Percentiles rank a stretch among this genome's conserved stretches.
Conservation (phyloP, 1,140 invertebrate species). For the Magallana angulata region DNA sequence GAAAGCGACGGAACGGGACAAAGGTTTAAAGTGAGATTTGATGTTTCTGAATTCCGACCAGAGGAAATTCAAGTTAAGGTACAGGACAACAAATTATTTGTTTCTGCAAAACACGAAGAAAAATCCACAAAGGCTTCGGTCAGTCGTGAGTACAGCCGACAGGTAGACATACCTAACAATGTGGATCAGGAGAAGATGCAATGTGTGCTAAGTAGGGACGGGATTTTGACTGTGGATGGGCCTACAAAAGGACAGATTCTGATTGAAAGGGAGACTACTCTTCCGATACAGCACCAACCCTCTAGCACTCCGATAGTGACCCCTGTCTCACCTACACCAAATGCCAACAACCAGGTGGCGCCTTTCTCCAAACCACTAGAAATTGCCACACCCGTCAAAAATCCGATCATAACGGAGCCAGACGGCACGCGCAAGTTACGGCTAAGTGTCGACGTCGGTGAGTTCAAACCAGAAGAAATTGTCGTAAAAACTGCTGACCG, state of each 20-base stretch:
- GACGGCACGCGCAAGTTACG: conserved; percentile 75
- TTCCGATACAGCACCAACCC: conserved; percentile 65
- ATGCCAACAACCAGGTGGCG: conserved; percentile 52
- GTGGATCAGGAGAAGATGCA: conserved; percentile 75
- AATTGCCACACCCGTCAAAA: conserved; percentile 72
- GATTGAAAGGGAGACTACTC: conserved; percentile 58
- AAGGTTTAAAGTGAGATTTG: conserved; percentile 75
- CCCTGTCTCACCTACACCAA: conserved; percentile 37
- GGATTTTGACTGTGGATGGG: conserved; percentile 75
- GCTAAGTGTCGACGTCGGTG: conserved; percentile 75
- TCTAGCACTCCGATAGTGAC: conserved; percentile 2
- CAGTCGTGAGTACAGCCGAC: conserved; percentile 76
- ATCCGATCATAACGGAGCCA: conserved; percentile 75
- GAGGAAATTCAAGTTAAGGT: conserved; percentile 77
- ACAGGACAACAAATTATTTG: conserved; percentile 74
- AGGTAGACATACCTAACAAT: conserved; percentile 76
- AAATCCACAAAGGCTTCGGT: conserved; percentile 71
- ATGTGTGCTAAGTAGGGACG: conserved; percentile 76
- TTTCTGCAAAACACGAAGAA: conserved; percentile 74
- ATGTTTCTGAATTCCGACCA: conserved; percentile 77
- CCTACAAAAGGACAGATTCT: conserved; percentile 64
- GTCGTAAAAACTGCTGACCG: conserved; percentile 77
- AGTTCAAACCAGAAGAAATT: conserved; percentile 77
- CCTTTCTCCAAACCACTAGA: conserved; percentile 61
- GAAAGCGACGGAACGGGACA: conserved; percentile 72